These are phyloP conservation scores for Pipistrellus kuhlii DNA, from an alignment of 2,797 vertebrate species.

Conservation along the genomic window DNA sequence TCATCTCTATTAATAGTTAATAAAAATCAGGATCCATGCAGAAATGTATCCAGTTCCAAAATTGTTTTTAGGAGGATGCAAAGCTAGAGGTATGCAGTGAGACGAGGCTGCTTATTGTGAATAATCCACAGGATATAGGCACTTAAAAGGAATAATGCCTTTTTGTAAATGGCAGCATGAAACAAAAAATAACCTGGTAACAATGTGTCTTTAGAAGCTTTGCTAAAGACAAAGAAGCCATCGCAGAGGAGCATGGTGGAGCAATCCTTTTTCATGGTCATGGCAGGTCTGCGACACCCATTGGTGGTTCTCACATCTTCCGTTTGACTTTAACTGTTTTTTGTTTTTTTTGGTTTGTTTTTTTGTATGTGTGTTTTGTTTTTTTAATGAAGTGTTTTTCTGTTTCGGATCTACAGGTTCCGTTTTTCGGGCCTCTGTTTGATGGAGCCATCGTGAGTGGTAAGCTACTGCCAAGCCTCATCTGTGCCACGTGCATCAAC, in stretches of 20 bases:
- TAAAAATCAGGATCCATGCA: background rate
- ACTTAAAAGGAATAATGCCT: background rate
- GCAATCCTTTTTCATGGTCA: background rate
- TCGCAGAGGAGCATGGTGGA: background rate
- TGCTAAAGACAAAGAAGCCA: background rate
- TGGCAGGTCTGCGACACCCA: background rate
- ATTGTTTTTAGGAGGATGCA: background rate
- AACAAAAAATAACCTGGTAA: background rate
- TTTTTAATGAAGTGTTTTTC: constrained; percentile 23
- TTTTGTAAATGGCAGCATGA: background rate
- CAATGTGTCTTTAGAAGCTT: background rate
- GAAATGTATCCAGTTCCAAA: background rate
- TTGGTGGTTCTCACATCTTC: background rate
- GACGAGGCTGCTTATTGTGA: background rate
- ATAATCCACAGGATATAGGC: background rate
- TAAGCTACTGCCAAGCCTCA: constrained; percentile 95
- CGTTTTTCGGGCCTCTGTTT: constrained; percentile 98
- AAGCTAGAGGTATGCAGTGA: background rate
- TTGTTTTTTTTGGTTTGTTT: no score
- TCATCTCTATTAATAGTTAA: background rate
- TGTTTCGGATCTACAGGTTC: constrained; percentile 90
- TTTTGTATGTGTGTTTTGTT: no score
- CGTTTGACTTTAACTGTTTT: constrained; percentile 8
- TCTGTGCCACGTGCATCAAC: constrained; percentile 97
- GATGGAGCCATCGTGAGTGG: constrained; percentile 96